Percentiles rank a stretch among this genome's conserved stretches.
phyloP scores from a whole-genome alignment of 2,113 vertebrate species.

The Brachyistius frenatus region DNA sequence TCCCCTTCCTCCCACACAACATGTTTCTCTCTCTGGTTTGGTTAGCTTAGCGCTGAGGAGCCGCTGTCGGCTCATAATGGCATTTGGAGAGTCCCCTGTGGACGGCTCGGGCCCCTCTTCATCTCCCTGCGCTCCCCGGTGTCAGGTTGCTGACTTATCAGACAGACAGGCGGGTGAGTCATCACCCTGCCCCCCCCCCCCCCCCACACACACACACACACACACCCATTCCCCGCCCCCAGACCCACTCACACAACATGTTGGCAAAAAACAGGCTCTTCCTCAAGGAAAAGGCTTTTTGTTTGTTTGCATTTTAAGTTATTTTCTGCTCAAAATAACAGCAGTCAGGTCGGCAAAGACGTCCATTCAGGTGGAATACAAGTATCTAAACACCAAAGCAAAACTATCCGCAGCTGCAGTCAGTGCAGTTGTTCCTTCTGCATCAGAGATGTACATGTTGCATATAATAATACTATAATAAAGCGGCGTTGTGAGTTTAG shows the following conservation, averaged over 20 bases:
- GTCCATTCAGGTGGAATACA: too few relatives aligned
- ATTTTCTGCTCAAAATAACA: too few relatives aligned
- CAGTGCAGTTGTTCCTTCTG: too few relatives aligned
- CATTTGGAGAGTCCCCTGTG: conserved; percentile 71
- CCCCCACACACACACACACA: conserved; percentile 9
- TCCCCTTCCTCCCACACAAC: conserved; percentile 62
- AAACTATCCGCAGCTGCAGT: too few relatives aligned
- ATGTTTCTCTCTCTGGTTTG: conserved; percentile 56
- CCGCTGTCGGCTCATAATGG: conserved; percentile 69
- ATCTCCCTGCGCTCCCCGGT: conserved; percentile 41
- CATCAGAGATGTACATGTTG: too few relatives aligned
- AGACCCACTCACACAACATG: background rate
- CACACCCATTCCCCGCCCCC: background rate
- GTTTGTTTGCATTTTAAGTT: background rate
- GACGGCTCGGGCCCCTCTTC: conserved; percentile 55
- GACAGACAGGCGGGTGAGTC: conserved; percentile 50
- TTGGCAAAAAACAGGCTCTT: background rate
- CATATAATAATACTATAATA: too few relatives aligned
- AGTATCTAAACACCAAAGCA: too few relatives aligned
- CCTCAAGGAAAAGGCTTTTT: background rate
- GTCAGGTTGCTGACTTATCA: conserved; percentile 74
- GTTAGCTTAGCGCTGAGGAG: conserved; percentile 47
- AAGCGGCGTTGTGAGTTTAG: too few relatives aligned
- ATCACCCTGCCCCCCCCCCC: background rate
- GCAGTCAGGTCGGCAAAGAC: too few relatives aligned